Percentiles rank a stretch among this genome's conserved stretches.
These are phyloP conservation scores for Astreopora myriophthalma DNA, from an alignment of 64 coral and sea anemone genomes.

Conservation along the genomic window DNA sequence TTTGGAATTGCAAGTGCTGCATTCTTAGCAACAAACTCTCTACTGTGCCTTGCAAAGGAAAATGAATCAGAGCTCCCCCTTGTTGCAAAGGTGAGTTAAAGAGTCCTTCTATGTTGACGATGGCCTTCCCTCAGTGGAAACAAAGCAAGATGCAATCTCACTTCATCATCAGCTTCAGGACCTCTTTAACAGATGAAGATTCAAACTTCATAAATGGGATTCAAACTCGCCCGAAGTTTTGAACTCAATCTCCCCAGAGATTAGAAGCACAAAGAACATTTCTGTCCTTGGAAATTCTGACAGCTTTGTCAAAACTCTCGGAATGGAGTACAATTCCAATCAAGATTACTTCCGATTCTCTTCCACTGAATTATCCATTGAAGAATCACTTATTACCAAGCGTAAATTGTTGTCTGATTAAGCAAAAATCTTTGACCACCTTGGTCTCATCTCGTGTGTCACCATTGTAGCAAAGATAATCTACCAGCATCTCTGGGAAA, in stretches of 20 bases:
- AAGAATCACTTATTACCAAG: constrained; percentile 12
- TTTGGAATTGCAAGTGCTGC: too few species aligned
- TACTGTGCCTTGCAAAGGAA: neutral
- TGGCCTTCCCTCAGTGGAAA: too few species aligned
- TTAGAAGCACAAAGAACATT: neutral
- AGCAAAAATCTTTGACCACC: constrained; percentile 12
- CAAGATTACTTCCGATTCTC: constrained; percentile 11
- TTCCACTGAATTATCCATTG: neutral
- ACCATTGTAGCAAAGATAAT: constrained; percentile 54
- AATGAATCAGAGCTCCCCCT: too few species aligned
- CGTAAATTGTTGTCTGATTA: constrained; percentile 15
- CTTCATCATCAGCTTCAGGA: too few species aligned
- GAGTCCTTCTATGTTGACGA: too few species aligned
- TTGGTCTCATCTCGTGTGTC: constrained; percentile 37
- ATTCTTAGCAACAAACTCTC: too few species aligned
- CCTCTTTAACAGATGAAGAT: too few species aligned
- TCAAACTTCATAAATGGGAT: too few species aligned
- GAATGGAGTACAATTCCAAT: constrained; percentile 6
- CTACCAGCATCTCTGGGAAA: constrained; percentile 60
- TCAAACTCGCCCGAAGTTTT: neutral
- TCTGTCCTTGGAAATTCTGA: too few species aligned
- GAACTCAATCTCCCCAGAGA: neutral
- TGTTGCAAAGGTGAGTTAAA: too few species aligned
- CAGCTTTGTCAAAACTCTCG: constrained; percentile 20
- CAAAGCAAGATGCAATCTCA: too few species aligned